phyloP scores from a whole-genome alignment of 2,888 invertebrate species.

The Dorcus parallelipipedus region DNA sequence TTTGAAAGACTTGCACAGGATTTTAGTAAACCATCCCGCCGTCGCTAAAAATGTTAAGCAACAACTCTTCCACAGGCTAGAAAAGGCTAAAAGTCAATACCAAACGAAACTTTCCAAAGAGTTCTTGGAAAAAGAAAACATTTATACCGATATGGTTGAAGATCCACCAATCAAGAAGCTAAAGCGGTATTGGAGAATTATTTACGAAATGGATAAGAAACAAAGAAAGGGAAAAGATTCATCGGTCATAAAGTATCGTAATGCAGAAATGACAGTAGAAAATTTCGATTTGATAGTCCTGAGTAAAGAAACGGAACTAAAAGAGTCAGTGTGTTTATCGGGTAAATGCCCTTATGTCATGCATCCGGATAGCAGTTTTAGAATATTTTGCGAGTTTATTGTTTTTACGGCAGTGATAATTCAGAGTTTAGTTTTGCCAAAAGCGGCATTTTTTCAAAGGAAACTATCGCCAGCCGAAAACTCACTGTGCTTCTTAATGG shows the following conservation, averaged over 20 bases:
- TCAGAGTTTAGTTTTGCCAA: conserved; percentile 9
- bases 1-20: conserved; percentile 50
- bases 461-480: not conserved
- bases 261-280: not conserved
- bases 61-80: conserved; percentile 1
- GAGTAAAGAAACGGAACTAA: conserved; percentile 15
- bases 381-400: conserved; percentile 24
- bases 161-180: conserved; percentile 1
- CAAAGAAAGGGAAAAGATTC: not conserved
- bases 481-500: conserved; percentile 11
- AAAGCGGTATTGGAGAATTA: conserved; percentile 8
- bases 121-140: too few species aligned
- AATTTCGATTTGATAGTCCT: conserved; percentile 18
- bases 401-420: conserved; percentile 7
- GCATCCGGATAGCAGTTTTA: conserved; percentile 49
- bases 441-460: conserved; percentile 9
- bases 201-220: not conserved
- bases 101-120: too few species aligned
- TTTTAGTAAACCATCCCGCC: conserved; percentile 53
- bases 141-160: too few species aligned
- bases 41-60: conserved; percentile 31
- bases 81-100: too few species aligned
- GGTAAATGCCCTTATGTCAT: conserved; percentile 51
- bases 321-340: conserved; percentile 40
- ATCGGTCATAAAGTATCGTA: not conserved